Conservation (phyloP, 2,888 invertebrate species). For the Heliothis peltigera region DNA sequence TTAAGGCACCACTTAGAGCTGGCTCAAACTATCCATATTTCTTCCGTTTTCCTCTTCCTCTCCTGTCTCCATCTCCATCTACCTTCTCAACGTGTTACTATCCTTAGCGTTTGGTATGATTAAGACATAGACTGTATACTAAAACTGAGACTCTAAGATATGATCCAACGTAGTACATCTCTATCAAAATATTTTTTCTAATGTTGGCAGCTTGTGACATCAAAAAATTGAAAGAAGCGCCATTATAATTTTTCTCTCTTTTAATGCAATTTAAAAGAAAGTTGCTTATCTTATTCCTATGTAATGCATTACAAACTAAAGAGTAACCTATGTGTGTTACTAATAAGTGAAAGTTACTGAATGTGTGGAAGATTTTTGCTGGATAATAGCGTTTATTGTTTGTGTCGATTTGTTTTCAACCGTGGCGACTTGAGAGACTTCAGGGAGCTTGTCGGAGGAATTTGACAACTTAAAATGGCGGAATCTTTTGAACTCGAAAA, state of each 20-base stretch:
- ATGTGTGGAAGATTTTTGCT: slow-evolving; percentile 47
- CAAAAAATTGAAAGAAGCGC: slow-evolving; percentile 89
- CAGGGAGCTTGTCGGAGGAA: slow-evolving; percentile 65
- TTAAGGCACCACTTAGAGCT: too few relatives aligned
- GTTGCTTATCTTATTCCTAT: slow-evolving; percentile 43
- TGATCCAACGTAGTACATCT: too few relatives aligned
- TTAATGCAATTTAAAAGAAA: slow-evolving; percentile 63
- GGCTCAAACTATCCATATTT: too few relatives aligned
- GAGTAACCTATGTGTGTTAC: slow-evolving; percentile 32
- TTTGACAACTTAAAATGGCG: slow-evolving; percentile 90
- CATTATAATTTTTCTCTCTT: slow-evolving; percentile 75
- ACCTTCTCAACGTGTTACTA: too few relatives aligned
- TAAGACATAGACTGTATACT: too few relatives aligned
- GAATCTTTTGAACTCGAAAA: slow-evolving; percentile 86
- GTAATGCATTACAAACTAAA: slow-evolving; percentile 46
- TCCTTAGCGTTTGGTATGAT: too few relatives aligned
- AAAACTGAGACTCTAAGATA: too few relatives aligned
- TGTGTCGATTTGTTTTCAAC: slow-evolving; percentile 85
- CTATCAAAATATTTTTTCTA: slow-evolving; percentile 43
- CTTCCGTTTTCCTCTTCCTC: too few relatives aligned
- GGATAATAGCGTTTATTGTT: slow-evolving; percentile 49
- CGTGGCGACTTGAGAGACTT: slow-evolving; percentile 81
- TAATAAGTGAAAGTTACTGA: slow-evolving; percentile 38
- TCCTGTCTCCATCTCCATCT: too few relatives aligned
- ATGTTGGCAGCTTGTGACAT: slow-evolving; percentile 76